phyloP scores from a whole-genome alignment of 2,113 vertebrate genomes.

The Alligator mississippiensis region DNA sequence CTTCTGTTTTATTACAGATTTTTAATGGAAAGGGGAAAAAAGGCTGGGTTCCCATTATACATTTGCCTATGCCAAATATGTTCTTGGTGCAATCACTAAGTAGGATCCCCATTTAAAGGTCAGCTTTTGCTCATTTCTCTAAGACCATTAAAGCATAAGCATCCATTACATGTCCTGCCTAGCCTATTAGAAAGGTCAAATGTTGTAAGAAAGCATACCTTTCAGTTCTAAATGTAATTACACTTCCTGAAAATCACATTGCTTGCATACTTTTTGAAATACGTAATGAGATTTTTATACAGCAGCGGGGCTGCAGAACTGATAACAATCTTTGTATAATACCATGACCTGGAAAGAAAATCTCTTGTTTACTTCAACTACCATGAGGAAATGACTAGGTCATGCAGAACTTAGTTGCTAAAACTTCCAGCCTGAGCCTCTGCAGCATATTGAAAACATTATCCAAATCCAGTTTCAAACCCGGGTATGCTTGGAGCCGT shows the following conservation, averaged over 20 bases:
- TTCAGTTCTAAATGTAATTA: conserved; percentile 68
- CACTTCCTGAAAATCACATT: conserved; percentile 61
- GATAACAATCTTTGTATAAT: neutral
- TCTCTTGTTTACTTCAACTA: neutral
- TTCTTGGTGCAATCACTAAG: conserved; percentile 32
- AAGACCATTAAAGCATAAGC: conserved; percentile 67
- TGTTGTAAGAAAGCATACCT: conserved; percentile 56
- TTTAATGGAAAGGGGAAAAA: neutral
- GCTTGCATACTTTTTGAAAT: conserved; percentile 43
- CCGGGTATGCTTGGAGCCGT: neutral
- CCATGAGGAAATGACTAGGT: neutral
- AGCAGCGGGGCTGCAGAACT: conserved; percentile 6
- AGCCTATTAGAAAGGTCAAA: conserved; percentile 76
- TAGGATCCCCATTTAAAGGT: conserved; percentile 63
- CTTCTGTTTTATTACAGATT: conserved; percentile 24
- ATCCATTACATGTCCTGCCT: conserved; percentile 67
- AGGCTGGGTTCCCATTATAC: neutral
- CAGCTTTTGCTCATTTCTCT: conserved; percentile 67
- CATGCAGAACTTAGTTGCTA: neutral
- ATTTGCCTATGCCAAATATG: conserved; percentile 43
- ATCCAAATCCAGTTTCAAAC: neutral
- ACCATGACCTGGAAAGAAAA: neutral
- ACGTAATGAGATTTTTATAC: conserved; percentile 47
- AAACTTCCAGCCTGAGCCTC: neutral
- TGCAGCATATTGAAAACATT: neutral